phyloP scores from a whole-genome alignment of 2,113 vertebrate species.

The Aptenodytes forsteri region DNA sequence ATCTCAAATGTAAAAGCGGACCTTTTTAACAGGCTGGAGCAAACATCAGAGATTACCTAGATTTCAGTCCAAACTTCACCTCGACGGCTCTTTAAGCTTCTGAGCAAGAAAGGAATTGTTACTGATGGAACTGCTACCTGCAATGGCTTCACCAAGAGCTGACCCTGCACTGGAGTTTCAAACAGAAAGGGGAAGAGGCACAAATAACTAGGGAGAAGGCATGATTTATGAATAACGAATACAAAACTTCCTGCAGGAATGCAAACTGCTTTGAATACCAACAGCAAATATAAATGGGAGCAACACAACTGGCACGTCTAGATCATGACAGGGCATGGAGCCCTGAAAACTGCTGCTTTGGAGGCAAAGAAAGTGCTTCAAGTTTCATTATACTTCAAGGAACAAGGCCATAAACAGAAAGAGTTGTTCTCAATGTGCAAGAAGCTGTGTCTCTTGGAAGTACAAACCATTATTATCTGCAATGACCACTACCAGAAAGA shows the following conservation, averaged over 20 bases:
- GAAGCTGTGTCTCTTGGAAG: neutral
- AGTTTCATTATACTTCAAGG: neutral
- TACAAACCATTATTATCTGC: neutral
- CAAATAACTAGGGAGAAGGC: neutral
- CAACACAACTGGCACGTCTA: neutral
- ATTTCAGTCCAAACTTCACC: neutral
- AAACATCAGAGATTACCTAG: neutral
- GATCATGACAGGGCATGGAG: accelerated
- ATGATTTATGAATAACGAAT: neutral
- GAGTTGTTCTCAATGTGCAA: neutral
- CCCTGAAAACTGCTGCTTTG: neutral
- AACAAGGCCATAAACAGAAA: neutral
- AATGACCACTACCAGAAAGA: neutral
- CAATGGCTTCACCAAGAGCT: neutral
- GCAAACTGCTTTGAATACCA: neutral
- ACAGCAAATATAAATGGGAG: neutral
- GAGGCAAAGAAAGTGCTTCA: neutral
- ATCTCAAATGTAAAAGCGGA: neutral
- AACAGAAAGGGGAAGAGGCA: neutral
- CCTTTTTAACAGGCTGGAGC: neutral
- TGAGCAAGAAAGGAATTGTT: neutral
- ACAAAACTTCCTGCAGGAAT: neutral
- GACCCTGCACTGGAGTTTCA: neutral
- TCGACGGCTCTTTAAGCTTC: neutral
- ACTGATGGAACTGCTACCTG: neutral